phyloP scores from a whole-genome alignment of 2,888 invertebrate species.

The Stegana nigrithorax region DNA sequence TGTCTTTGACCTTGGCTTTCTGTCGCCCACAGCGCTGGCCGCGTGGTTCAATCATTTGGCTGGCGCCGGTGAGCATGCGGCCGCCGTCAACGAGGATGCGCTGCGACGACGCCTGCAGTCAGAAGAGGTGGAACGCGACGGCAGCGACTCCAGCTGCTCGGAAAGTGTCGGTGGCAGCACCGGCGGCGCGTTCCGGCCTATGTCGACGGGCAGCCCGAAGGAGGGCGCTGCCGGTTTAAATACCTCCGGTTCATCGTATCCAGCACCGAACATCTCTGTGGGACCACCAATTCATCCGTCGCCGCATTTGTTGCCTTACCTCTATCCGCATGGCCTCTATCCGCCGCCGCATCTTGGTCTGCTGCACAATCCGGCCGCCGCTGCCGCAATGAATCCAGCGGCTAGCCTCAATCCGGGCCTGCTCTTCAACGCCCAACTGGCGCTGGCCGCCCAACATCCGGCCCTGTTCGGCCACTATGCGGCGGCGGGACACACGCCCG shows the following conservation, averaged over 20 bases:
- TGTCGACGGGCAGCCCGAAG: conserved; percentile 71
- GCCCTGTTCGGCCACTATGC: conserved; percentile 75
- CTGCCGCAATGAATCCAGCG: conserved; percentile 68
- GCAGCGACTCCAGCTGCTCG: conserved; percentile 81
- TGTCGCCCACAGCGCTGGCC: conserved; percentile 67
- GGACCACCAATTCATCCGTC: conserved; percentile 95
- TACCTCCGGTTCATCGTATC: conserved; percentile 73
- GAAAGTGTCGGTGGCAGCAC: conserved; percentile 72
- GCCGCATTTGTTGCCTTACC: conserved; percentile 88
- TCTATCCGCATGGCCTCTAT: conserved; percentile 91
- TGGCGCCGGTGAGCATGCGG: conserved; percentile 70
- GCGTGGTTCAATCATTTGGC: conserved; percentile 76
- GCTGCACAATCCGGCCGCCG: conserved; percentile 74
- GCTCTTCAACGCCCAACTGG: conserved; percentile 88
- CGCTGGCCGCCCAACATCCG: conserved; percentile 89
- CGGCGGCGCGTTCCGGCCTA: conserved; percentile 69
- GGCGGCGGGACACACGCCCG: conserved; percentile 77
- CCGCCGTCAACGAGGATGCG: conserved; percentile 65
- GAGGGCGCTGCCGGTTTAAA: conserved; percentile 66
- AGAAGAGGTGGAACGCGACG: conserved; percentile 76
- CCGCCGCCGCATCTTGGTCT: conserved; percentile 80
- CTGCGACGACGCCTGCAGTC: conserved; percentile 69
- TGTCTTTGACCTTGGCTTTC: not conserved
- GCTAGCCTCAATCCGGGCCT: conserved; percentile 83
- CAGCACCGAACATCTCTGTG: conserved; percentile 92